Evolutionary conservation across 2,113 vertebrate genomes (phyloP), one percentile per base, ranked within the genome.

Genomic region (Dunckerocampus dactyliophorus): DNA sequence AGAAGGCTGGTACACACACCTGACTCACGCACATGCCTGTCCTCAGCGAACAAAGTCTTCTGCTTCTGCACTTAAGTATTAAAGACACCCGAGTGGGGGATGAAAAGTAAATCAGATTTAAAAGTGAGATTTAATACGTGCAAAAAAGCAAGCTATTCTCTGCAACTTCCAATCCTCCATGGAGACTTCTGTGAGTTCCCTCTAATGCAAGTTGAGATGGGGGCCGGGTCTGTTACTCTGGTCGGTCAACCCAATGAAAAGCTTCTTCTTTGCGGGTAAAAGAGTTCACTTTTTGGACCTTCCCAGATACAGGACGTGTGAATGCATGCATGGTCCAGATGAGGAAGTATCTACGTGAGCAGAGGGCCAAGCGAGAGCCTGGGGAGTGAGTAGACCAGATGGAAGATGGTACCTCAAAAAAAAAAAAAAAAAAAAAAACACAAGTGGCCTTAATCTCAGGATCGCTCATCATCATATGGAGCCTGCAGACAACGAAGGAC

Each of bases 141-240:
- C 11, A 12, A 69, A 73, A 8, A 28, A 66, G 19, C 69, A 72
- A 37, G 47, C 53, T 61, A 68, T 73, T 72, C n/a, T 52, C 64
- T 8, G 20, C 62, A 74, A 62, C 67, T 71, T 81, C 52, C 64
- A 22, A 16, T 2, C 34, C 24, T 78, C 78, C 65, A 62, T 59
- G 49, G 69, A 65, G 72, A 45, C 67, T 48, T 72, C 31, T 83
- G 82, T 81, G 86, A 88, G 74, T 87, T 71, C 83, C 82, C 81
- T 47, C 53, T 11, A 22, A 42, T 88, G 81, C 81, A 86, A 87
- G 76, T 55, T 50, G 77, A 87, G 79, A 83, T 6, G 5, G 42
- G 45, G 34, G 51, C 58, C 53, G 62, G 67, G 70, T 57, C 81
- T 80, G 65, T 75, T 45, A 28, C 73, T 65, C 67, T 48, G 49